phyloP scores from a whole-genome alignment of 2,888 invertebrate genomes.

The Nineta flava region DNA sequence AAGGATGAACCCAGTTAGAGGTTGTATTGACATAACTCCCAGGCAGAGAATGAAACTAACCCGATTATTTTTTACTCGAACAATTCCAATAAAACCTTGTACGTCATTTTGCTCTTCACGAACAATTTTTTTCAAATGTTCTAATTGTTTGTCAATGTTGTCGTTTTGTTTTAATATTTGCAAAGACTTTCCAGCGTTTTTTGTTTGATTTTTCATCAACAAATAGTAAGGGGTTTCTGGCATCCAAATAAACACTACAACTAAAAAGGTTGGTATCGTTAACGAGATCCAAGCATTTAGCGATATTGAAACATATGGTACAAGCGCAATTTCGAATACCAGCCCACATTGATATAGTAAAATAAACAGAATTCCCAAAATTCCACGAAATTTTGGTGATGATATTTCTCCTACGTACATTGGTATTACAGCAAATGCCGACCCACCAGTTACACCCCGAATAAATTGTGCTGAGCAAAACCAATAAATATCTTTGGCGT shows the following conservation, averaged over 20 bases:
- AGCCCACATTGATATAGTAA: conserved; percentile 39
- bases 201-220: conserved; percentile 1
- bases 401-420: conserved; percentile 10
- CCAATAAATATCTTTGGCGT: conserved; percentile 33
- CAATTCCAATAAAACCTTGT: conserved; percentile 29
- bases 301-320: conserved; percentile 34
- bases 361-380: conserved; percentile 37
- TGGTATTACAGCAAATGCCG: conserved; percentile 2
- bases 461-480: conserved; percentile 39
- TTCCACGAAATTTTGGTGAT: conserved; percentile 13
- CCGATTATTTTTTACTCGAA: conserved; percentile 34
- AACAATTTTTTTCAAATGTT: conserved; percentile 28
- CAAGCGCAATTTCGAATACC: conserved; percentile 38
- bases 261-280: conserved; percentile 34
- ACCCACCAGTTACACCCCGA: conserved; percentile 35
- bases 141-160: conserved; percentile 17
- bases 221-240: conserved; percentile 30
- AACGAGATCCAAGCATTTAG: conserved; percentile 34
- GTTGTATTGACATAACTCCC: conserved; percentile 37
- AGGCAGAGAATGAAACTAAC: conserved; percentile 41
- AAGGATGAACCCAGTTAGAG: conserved; percentile 40
- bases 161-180: conserved; percentile 34
- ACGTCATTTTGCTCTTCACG: conserved; percentile 34
- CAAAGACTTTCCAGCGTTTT: conserved; percentile 23
- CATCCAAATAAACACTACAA: conserved; percentile 36